Base-by-base conservation (phyloP, 2,888 invertebrate species). In the Thereva nobilitata region DNA sequence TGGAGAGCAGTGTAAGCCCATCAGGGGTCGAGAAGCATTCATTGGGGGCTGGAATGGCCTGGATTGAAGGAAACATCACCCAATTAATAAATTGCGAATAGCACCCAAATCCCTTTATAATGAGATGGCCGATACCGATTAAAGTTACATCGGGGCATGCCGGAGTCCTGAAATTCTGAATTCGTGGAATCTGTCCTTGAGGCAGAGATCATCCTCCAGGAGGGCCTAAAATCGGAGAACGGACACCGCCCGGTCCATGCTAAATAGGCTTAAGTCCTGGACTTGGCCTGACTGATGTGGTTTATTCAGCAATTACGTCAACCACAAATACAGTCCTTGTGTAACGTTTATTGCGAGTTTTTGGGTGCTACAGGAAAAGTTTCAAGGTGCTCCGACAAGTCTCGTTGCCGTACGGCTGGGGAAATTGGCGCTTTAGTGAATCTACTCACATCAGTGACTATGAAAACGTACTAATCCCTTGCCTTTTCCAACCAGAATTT, bases 391-490 rank as follows among this genome's bases (percentile, higher is more conserved):
- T 55, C 41, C 41, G 12, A 55, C 23, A 41, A 5, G 55, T 5
- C 37, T 41, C n/a, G n/a, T n/a, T n/a, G n/a, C 23, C 55, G 41
- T 55, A 12, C 41, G 55, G 37, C 41, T 38, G 40, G 55, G 41
- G 23, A 23, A 41, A 40, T 37, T 40, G 40, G 55, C 37, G 41
- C 23, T 55, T 55, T 37, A 55, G 40, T 41, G 45, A 10, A 44
- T 44, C 23, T 57, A 44, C 57, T 57, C 44, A 8, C 37, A 57
- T 57, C 45, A 57, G 45, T 57, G 57, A 42, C 37, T 34, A 40
- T 44, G 45, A 44, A 57, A 57, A 57, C 10, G 23, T 34, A 44
- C 44, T 57, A 44, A 57, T 57, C 57, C 57, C 37, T 7, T 44
- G 10, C 41, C 23, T 23, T 23, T 55, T 23, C 57, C 45, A 23